Conservation (phyloP, 1,140 invertebrate genomes). For the Cyclargus thomasi region DNA sequence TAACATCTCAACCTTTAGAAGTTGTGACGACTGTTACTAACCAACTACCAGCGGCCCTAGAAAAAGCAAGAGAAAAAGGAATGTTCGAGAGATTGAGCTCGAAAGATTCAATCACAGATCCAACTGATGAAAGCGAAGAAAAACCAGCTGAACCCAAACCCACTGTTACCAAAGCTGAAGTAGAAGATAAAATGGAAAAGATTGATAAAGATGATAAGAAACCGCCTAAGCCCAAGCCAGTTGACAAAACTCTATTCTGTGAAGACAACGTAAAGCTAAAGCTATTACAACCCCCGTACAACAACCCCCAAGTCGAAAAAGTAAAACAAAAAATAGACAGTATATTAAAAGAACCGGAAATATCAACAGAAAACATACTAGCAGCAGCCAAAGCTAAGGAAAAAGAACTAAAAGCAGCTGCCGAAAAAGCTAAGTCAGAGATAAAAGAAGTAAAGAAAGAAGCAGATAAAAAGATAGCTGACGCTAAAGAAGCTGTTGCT, state of each 20-base stretch:
- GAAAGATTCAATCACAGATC: slow-evolving; percentile 62
- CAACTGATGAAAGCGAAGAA: slow-evolving; percentile 45
- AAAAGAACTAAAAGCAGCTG: slow-evolving; percentile 37
- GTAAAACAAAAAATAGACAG: slow-evolving; percentile 72
- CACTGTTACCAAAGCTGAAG: slow-evolving; percentile 17
- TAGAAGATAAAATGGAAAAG: slow-evolving; percentile 31
- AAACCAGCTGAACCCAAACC: slow-evolving; percentile 17
- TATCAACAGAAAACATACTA: slow-evolving; percentile 63
- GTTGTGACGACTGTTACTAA: slow-evolving; percentile 72
- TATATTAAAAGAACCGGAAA: slow-evolving; percentile 65
- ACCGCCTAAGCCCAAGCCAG: slow-evolving; percentile 47
- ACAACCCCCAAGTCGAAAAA: slow-evolving; percentile 68
- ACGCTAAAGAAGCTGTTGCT: slow-evolving; percentile 48
- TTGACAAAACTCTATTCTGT: slow-evolving; percentile 39
- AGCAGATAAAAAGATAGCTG: slow-evolving; percentile 37
- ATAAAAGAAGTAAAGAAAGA: slow-evolving; percentile 49
- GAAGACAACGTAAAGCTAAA: slow-evolving; percentile 65
- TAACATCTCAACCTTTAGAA: slow-evolving; percentile 71
- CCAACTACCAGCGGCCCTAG: slow-evolving; percentile 63
- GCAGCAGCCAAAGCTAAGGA: slow-evolving; percentile 44
- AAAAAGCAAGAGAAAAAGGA: slow-evolving; percentile 71
- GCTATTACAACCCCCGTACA: slow-evolving; percentile 58
- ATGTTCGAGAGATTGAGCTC: slow-evolving; percentile 69
- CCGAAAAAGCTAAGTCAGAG: slow-evolving; percentile 48
- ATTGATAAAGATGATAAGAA: slow-evolving; percentile 44